Percentiles rank a stretch among this genome's conserved stretches.
phyloP scores from a whole-genome alignment of 2,888 invertebrate genomes.

The Schizotus pectinicornis region DNA sequence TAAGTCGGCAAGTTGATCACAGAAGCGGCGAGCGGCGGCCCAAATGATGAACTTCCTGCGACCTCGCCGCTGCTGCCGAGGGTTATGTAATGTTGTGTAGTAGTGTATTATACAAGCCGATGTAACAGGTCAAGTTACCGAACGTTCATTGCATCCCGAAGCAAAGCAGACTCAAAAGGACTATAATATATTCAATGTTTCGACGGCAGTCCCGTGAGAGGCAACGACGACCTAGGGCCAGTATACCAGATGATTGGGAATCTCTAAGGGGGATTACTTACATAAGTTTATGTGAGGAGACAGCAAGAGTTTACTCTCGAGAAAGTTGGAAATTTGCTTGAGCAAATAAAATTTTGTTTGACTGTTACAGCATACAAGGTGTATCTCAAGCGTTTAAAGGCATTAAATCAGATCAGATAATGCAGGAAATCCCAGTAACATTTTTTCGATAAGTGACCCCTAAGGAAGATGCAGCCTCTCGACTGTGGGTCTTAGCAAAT shows the following conservation, averaged over 20 bases:
- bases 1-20: conserved; percentile 41
- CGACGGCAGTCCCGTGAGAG: conserved; percentile 1
- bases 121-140: conserved; percentile 9
- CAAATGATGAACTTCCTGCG: conserved; percentile 28
- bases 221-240: background rate
- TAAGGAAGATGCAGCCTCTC: too few species aligned
- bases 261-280: background rate
- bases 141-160: conserved; percentile 3
- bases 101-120: background rate
- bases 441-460: too few species aligned
- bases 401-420: too few species aligned
- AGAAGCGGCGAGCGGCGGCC: conserved; percentile 21
- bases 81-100: conserved; percentile 13
- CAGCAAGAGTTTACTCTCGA: too few species aligned
- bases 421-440: too few species aligned
- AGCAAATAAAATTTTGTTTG: too few species aligned
- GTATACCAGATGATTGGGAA: conserved; percentile 4
- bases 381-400: too few species aligned
- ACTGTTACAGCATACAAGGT: too few species aligned
- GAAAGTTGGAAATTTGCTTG: too few species aligned
- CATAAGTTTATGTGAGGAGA: background rate
- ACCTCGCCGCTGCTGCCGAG: conserved; percentile 15
- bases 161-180: background rate
- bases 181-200: too few species aligned
- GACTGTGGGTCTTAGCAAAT: too few species aligned